Evolutionary conservation across 2,888 invertebrate species (phyloP).

Genomic region (Dasypolia templi): DNA sequence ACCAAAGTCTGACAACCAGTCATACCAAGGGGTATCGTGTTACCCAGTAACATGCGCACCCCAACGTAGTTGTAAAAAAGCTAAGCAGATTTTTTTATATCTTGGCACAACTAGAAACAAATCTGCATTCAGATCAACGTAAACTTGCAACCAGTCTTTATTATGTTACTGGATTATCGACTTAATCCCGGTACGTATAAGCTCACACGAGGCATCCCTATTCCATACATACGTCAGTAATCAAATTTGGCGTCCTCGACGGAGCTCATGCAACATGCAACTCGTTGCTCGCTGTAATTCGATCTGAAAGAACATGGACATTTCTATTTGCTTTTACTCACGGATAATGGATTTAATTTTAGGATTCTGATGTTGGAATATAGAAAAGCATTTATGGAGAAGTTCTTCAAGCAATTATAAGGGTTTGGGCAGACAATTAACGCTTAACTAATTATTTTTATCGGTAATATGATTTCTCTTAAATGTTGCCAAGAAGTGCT

Average conservation of each 20-base stretch:
- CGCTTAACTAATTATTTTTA: too few relatives aligned
- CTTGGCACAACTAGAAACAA: too few relatives aligned
- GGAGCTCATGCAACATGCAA: conserved; percentile 51
- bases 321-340: conserved; percentile 18
- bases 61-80: too few relatives aligned
- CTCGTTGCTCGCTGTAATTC: conserved; percentile 28
- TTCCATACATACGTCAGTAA: conserved; percentile 36
- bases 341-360: conserved; percentile 13
- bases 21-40: too few relatives aligned
- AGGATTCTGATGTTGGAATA: background rate
- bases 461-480: too few relatives aligned
- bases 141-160: too few relatives aligned
- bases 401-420: background rate
- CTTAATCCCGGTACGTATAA: background rate
- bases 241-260: conserved; percentile 46
- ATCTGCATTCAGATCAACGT: too few relatives aligned
- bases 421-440: background rate
- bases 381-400: too few relatives aligned
- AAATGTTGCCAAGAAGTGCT: too few relatives aligned
- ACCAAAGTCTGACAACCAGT: too few relatives aligned
- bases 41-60: too few relatives aligned
- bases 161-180: background rate
- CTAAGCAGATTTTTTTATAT: too few relatives aligned
- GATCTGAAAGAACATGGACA: conserved; percentile 24
- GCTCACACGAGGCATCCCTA: background rate